phyloP scores from a whole-genome alignment of 2,113 vertebrate species.

The Phalacrocorax pelagicus region DNA sequence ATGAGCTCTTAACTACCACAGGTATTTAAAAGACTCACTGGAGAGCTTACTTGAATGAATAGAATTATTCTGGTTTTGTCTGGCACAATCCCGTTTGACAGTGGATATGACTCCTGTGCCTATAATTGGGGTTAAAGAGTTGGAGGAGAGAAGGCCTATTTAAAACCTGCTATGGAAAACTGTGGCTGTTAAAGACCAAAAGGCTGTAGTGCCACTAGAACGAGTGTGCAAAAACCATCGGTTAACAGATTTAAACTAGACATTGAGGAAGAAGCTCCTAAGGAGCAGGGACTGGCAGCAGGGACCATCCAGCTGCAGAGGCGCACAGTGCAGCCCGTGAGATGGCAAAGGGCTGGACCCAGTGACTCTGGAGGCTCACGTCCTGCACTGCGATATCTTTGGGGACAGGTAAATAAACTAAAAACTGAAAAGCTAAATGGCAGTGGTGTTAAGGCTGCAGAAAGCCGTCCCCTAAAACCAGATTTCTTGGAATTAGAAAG shows the following conservation, averaged over 20 bases:
- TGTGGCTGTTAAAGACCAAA: background rate
- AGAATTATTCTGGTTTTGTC: background rate
- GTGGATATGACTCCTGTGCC: background rate
- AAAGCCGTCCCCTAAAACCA: background rate
- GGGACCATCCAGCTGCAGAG: background rate
- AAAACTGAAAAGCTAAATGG: background rate
- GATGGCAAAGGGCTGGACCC: background rate
- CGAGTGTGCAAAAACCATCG: rapidly evolving
- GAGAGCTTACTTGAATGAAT: background rate
- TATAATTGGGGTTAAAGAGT: background rate
- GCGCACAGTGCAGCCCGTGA: background rate
- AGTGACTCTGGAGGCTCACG: background rate
- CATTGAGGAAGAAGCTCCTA: background rate
- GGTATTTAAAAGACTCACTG: background rate
- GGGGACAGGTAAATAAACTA: background rate
- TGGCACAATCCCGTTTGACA: background rate
- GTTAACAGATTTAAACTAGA: background rate
- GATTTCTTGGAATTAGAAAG: background rate
- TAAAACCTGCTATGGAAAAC: background rate
- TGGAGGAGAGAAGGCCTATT: background rate
- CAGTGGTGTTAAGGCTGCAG: background rate
- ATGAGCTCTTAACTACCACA: background rate
- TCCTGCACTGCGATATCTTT: background rate
- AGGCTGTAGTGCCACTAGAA: background rate
- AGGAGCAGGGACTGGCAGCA: background rate